Base-by-base conservation (phyloP, 1,140 invertebrate genomes). In the Leptonema lineaticorne region DNA sequence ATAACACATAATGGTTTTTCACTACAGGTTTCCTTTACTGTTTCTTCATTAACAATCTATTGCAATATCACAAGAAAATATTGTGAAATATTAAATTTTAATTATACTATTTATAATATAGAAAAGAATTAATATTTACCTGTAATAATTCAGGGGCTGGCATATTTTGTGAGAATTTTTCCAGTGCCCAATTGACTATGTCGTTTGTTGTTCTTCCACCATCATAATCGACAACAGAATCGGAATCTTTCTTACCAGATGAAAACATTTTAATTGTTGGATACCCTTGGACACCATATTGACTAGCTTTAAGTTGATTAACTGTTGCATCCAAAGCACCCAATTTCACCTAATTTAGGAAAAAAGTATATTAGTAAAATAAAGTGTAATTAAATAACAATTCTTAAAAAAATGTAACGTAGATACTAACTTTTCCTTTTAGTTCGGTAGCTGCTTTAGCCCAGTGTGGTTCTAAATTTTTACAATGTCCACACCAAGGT, bases 201-300 rank as follows among this genome's bases (percentile, higher is more conserved):
- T 98, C 97, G 46, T 80, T 85, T 5, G 91, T 84, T 0, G 93
- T 96, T 63, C 98, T 85, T n/a, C 96, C 97, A 26, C 97, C 97
- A 76, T 89, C 86, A 76, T 93, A 94, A 53, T 96, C 93, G 69
- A 88, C 85, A 5, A 85, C 89, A 14, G 87, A 88, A 71, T 86
- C 87, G 0, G 80, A 76, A 63, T 87, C 83, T 78, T 95, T 96
- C 69, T 88, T 88, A 62, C 95, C 95, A 28, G 89, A 84, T 0
- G 88, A 84, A 84, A 99, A 99, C 77, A 90, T 90, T 82, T 99
- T 99, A 69, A 99, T 99, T 7, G 97, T 98, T 8, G 97, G 97
- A 82, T 96, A 99, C 0, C 97, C 97, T 74, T 90, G 87, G 30
- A 99, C 88, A 70, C 87, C 86, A 77, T 91, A 95, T 73, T 90